Percentiles rank a stretch among this genome's conserved stretches.
Evolutionary conservation across 2,888 invertebrate species (phyloP).

Genomic region (Pammene aurita): DNA sequence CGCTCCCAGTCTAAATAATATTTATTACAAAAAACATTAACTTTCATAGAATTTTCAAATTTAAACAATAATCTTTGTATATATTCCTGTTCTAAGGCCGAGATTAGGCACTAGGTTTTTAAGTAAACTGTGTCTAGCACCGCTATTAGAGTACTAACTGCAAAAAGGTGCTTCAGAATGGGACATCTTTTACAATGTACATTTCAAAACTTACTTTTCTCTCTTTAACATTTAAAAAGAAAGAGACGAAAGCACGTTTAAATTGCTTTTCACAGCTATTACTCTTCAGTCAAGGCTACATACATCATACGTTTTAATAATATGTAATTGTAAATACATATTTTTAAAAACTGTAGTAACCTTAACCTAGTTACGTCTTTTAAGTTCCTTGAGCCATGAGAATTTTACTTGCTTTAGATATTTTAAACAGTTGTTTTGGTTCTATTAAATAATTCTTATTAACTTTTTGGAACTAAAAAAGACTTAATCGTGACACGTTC

Average conservation of each 20-base stretch:
- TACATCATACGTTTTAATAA: not conserved
- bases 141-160: constrained; percentile 11
- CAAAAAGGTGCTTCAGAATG: not conserved
- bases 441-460: not conserved
- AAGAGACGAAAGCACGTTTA: not conserved
- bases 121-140: constrained; percentile 35
- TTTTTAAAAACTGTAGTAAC: constrained; percentile 4
- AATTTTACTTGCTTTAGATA: no score
- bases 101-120: constrained; percentile 44
- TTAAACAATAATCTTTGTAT: constrained; percentile 38
- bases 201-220: not conserved
- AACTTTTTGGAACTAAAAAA: constrained; percentile 7
- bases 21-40: constrained; percentile 23
- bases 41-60: constrained; percentile 39
- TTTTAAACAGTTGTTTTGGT: not conserved
- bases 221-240: not conserved
- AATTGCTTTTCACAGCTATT: not conserved
- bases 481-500: constrained; percentile 19
- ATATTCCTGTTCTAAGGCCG: constrained; percentile 39
- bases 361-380: constrained; percentile 1
- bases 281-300: constrained; percentile 2
- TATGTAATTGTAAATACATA: not conserved
- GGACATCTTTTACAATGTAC: not conserved
- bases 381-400: not conserved
- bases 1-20: constrained; percentile 25